Base-by-base conservation (phyloP, 2,888 invertebrate species). In the Ametastegia equiseti region DNA sequence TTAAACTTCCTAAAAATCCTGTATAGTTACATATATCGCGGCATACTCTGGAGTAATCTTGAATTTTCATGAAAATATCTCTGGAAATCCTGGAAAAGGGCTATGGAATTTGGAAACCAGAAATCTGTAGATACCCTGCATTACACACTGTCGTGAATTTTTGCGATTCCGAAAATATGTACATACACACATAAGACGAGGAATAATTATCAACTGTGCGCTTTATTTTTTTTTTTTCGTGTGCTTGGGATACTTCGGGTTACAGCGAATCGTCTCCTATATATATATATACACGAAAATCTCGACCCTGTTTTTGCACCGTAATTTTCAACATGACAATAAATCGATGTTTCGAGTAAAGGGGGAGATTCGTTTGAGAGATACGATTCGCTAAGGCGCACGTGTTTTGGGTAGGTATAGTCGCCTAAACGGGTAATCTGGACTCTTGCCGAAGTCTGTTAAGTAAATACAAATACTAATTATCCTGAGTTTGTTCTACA, bases 391-490 rank as follows among this genome's bases (percentile, higher is more conserved):
- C 13, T 27, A 6, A 9, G 3, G 30, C 30, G 42, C 5, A 42
- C 42, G 5, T 42, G 5, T 42, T 6, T 9, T 42, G 5, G 42
- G 5, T 9, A 5, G 5, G 5, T 6, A 42, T 42, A 9, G 42
- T 9, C 6, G 5, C 57, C 30, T 60, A 7, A 30, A 60, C 15
- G 30, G 60, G 30, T 60, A 11, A 13, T 60, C 60, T 60, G 23
- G 60, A 30, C 60, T 13, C 23, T 60, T 60, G 1, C 60, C n/a
- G 60, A 60, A 4, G 60, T 60, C 60, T 60, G 60, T 27, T 5
- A 60, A 30, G 60, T 30, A 23, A 60, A 60, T 60, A 60, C 60
- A 60, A 60, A 60, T 30, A 19, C 60, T 30, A 60, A 60, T 60
- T 60, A 60, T 30, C 7, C 30, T 30, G 30, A 60, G 27, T 60